phyloP scores from a whole-genome alignment of 2,888 invertebrate genomes.

The Cryptus viduatorius region DNA sequence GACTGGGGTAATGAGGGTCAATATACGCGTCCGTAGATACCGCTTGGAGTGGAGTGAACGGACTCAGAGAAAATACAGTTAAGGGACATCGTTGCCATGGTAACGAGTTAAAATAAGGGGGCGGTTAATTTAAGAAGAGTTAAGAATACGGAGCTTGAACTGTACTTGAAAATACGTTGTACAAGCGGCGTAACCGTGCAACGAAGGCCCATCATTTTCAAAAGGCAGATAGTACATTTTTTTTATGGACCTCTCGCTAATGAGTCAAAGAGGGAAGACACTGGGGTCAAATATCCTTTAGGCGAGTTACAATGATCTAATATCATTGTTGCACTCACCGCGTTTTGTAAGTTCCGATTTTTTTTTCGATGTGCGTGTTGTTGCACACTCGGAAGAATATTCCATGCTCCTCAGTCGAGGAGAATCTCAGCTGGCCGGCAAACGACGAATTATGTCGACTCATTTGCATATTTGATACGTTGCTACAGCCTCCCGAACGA shows the following conservation, averaged over 20 bases:
- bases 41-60: no score
- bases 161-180: no score
- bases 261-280: background rate
- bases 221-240: background rate
- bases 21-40: no score
- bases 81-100: no score
- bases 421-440: conserved; percentile 66
- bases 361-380: conserved; percentile 18
- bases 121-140: no score
- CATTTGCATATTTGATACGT: conserved; percentile 81
- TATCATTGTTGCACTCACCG: conserved; percentile 48
- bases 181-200: background rate
- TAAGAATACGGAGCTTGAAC: no score
- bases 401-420: conserved; percentile 40
- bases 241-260: background rate
- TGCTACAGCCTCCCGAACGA: conserved; percentile 75
- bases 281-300: conserved; percentile 11
- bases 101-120: no score
- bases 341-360: conserved; percentile 32
- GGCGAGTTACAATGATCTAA: conserved; percentile 43
- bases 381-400: conserved; percentile 46
- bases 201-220: background rate
- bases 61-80: no score
- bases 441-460: conserved; percentile 78
- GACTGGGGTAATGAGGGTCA: no score